These are phyloP conservation scores for Lapara coniferarum DNA, from an alignment of 2,888 invertebrate genomes.

Conservation along the genomic window DNA sequence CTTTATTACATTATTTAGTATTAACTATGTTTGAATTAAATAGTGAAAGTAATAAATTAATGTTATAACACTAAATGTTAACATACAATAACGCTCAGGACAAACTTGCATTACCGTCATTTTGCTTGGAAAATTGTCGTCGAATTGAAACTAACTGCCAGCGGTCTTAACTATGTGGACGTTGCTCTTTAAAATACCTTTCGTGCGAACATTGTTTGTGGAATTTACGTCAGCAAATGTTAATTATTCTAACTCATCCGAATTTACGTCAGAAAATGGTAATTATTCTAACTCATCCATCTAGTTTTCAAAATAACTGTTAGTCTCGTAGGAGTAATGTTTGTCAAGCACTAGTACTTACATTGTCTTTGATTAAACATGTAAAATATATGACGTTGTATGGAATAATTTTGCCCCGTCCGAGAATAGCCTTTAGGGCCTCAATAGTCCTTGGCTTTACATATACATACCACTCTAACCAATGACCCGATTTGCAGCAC, in stretches of 20 bases:
- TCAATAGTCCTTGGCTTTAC: background rate
- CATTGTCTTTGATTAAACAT: too few relatives aligned
- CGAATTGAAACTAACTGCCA: conserved; percentile 12
- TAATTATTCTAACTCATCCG: background rate
- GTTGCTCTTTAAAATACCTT: conserved; percentile 19
- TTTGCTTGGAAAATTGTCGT: background rate
- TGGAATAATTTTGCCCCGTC: too few relatives aligned
- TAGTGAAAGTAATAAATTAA: background rate
- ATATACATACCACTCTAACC: background rate
- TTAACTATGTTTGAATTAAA: too few relatives aligned
- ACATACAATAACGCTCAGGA: conserved; percentile 8
- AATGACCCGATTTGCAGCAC: background rate
- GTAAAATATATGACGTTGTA: too few relatives aligned
- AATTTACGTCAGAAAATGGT: background rate
- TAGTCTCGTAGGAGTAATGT: too few relatives aligned
- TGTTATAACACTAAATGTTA: background rate
- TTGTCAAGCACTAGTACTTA: too few relatives aligned
- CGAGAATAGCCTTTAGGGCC: background rate
- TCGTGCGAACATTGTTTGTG: conserved; percentile 9
- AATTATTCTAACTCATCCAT: background rate
- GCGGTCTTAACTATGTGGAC: background rate
- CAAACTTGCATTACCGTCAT: conserved; percentile 9
- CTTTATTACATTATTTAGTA: too few relatives aligned
- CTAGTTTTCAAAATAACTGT: background rate
- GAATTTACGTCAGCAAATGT: background rate